Evolutionary conservation across 2,113 vertebrate genomes (phyloP), one percentile per base, ranked within the genome.

Genomic region (Panurus biarmicus): DNA sequence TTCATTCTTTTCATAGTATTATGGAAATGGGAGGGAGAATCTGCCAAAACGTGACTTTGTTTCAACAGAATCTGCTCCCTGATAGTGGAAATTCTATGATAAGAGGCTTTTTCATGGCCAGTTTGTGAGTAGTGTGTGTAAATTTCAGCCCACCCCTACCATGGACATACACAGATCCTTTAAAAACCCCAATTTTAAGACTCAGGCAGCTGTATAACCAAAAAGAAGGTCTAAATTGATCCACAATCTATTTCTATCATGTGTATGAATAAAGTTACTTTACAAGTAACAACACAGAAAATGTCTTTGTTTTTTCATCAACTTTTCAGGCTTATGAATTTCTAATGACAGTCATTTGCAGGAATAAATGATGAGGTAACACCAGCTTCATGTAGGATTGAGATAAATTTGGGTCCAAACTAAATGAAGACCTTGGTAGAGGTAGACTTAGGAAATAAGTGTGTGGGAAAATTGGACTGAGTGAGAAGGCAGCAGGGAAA

Each of bases 391-490:
- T 86, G 79, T 84, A 95, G 90, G 82, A 51, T 3, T 86, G 76
- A 86, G 85, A 79, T 93, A 90, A 90, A 86, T 96, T 90, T 95
- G 64, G 72, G n/a, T 84, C 79, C 6, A 14, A 95, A 90, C 74
- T 67, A 93, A 94, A 79, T 88, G 7, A 95, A 91, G 87, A 74
- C 53, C 40, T 90, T 28, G 0, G 0, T 58, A 93, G 81, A 94
- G 45, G 93, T 40, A 87, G 51, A 90, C 44, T 86, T 91, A 88
- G 95, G 93, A 94, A 95, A 53, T 84, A 94, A 94, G 61, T 33
- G 85, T 97, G 94, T 96, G 96, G 96, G 94, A 97, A 97, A 95
- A 94, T 78, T 87, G 79, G 69, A 95, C 64, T 62, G 70, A 95
- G 89, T 67, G 76, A 96, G 87, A 92, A 95, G 53, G 90, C 90